Evolutionary conservation across 53 echinoderm and acorn worm genomes (phyloP), one percentile per base, ranked within the genome.

Genomic region (Echinometra lucunter): DNA sequence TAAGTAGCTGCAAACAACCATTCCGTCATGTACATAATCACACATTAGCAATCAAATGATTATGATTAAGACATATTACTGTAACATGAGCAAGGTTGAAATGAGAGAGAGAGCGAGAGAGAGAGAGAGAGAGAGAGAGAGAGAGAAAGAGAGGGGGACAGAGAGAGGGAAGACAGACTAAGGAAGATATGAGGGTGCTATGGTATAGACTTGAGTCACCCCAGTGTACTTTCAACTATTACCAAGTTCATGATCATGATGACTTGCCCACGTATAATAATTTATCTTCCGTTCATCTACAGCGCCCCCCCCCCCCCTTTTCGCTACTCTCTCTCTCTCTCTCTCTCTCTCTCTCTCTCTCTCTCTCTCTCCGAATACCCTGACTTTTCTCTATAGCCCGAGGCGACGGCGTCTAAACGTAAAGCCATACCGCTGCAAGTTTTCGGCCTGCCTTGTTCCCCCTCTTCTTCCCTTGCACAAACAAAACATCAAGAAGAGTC

Each of bases 231-330:
- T 90, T 63, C 63, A 63, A 58, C 37, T 28, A 57, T 57, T 37
- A 45, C 32, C 58, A 90, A 90, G 90, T 90, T 90, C 90, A 90
- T 90, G 90, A 63, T 37, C 58, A 90, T 90, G 90, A 90, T 90
- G 90, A 90, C 90, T 90, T 90, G 58, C 58, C 90, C 90, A 90
- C 63, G 58, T 90, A 57, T 60, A 90, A 90, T 58, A 45, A 90
- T 58, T 90, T 63, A 90, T 90, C 90, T 90, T 58, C 63, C 90
- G 90, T 28, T 90, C 38, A n/a, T 58, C 90, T 63, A 38, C 15
- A 10, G 45, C 27, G 49, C n/a, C 6, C 45, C 45, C 85, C 4
- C 49, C 1, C 16, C 38, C 63, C 63, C 63, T 63, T 0, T 18
- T 23, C 19, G 69, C 69, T 30, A 23, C 63, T 35, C 44, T 81